These are phyloP conservation scores for Mastacembelus armatus DNA, from an alignment of 2,797 vertebrate species.

Conservation along the genomic window DNA sequence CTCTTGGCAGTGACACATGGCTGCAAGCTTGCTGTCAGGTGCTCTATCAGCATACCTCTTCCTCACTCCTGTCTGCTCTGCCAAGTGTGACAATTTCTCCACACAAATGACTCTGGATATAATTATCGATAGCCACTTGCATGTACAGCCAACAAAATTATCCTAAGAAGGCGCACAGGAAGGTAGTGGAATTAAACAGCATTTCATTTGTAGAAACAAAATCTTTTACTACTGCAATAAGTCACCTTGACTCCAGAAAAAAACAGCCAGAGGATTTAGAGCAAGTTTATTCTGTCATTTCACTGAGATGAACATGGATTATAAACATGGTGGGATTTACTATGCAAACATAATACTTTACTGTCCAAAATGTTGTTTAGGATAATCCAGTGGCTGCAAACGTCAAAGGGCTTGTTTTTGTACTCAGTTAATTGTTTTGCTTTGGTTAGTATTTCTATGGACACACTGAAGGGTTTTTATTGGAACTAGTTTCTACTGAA, in stretches of 20 bases:
- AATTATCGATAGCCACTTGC: conserved; percentile 67
- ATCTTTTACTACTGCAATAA: conserved; percentile 32
- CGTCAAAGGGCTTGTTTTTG: no score
- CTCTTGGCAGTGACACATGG: conserved; percentile 19
- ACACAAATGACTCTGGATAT: conserved; percentile 58
- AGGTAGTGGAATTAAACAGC: conserved; percentile 8
- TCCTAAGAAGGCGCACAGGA: conserved; percentile 4
- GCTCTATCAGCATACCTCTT: conserved; percentile 48
- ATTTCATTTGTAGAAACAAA: conserved; percentile 39
- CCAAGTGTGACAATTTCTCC: conserved; percentile 41
- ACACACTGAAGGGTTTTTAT: no score
- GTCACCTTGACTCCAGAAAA: conserved; percentile 50
- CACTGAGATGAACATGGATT: conserved; percentile 18
- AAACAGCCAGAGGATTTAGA: conserved; percentile 27
- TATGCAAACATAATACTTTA: no score
- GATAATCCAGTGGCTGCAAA: no score
- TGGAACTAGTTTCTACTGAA: no score
- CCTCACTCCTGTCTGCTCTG: conserved; percentile 17
- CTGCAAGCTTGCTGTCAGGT: conserved; percentile 40
- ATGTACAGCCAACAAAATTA: conserved; percentile 10
- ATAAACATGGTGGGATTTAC: conserved; percentile 10
- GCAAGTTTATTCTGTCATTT: not conserved
- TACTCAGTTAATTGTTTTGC: no score
- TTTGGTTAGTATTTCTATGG: no score
- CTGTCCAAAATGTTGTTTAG: no score